These are phyloP conservation scores for Origma solitaria DNA, from an alignment of 2,113 vertebrate species.

Conservation along the genomic window DNA sequence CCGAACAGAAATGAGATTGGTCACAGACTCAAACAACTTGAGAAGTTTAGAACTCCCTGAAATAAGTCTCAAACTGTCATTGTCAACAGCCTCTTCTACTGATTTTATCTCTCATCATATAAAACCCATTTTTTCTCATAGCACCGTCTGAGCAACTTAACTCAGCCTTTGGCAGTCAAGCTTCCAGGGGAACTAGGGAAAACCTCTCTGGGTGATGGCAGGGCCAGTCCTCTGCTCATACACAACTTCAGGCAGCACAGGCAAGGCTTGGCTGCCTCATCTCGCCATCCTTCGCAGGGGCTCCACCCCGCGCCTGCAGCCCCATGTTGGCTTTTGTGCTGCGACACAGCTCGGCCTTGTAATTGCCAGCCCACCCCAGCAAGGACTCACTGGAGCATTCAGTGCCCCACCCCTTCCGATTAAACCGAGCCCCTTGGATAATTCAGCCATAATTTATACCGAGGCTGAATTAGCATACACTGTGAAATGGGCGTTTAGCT, in stretches of 20 bases:
- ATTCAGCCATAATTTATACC: not conserved
- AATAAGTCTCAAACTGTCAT: not conserved
- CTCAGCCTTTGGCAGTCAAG: fast-evolving
- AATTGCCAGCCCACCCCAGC: not conserved
- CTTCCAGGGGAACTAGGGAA: not conserved
- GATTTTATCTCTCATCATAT: not conserved
- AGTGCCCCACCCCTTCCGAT: not conserved
- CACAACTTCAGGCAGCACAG: fast-evolving
- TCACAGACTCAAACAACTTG: not conserved
- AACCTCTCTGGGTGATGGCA: not conserved
- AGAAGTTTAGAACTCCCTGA: not conserved
- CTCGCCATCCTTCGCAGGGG: fast-evolving
- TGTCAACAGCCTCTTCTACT: not conserved
- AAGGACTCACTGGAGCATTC: not conserved
- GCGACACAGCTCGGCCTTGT: fast-evolving
- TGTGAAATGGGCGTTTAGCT: not conserved
- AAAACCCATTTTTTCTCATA: not conserved
- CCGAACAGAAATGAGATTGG: fast-evolving
- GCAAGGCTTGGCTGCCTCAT: not conserved
- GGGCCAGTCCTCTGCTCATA: not conserved
- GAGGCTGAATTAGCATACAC: not conserved
- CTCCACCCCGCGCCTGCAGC: fast-evolving
- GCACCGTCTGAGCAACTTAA: fast-evolving
- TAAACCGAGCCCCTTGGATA: not conserved
- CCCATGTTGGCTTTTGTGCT: fast-evolving